These are phyloP conservation scores for Solenopsis fugax DNA, from an alignment of 1,140 invertebrate species.

Conservation along the genomic window DNA sequence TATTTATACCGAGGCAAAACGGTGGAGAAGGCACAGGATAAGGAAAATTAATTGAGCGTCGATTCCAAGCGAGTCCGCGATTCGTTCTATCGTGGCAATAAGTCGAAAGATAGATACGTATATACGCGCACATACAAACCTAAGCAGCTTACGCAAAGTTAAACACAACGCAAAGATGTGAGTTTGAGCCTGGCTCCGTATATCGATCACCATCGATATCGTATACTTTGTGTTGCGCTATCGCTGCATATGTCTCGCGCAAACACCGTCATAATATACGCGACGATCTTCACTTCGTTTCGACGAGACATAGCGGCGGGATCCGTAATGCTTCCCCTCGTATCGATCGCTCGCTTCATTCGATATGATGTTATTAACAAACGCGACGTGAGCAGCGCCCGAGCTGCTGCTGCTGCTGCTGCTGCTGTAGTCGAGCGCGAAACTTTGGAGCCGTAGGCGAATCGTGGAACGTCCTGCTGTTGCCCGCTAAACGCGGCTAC, in stretches of 20 bases:
- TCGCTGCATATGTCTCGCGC: background rate
- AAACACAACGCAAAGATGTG: background rate
- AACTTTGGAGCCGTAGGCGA: background rate
- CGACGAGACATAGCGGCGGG: background rate
- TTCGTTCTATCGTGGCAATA: slow-evolving; percentile 21
- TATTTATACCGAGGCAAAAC: slow-evolving; percentile 23
- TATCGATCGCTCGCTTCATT: slow-evolving; percentile 36
- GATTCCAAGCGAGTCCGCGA: slow-evolving; percentile 19
- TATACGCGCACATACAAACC: background rate
- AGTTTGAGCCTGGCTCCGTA: background rate
- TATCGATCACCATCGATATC: slow-evolving; percentile 38
- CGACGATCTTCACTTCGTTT: background rate
- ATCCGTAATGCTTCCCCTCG: background rate
- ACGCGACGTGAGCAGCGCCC: background rate
- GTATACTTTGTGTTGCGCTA: background rate
- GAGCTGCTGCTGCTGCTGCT: background rate
- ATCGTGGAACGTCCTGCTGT: background rate
- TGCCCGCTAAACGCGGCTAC: slow-evolving; percentile 57
- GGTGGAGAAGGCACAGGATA: slow-evolving; percentile 17
- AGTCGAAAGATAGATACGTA: slow-evolving; percentile 22
- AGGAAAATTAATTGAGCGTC: slow-evolving; percentile 59
- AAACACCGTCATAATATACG: slow-evolving; percentile 26
- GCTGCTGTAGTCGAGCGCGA: background rate
- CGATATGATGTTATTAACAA: slow-evolving; percentile 43
- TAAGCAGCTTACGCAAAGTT: slow-evolving; percentile 16